Conservation (phyloP, 2,888 invertebrate genomes). For the Masnerella sp. region DNA sequence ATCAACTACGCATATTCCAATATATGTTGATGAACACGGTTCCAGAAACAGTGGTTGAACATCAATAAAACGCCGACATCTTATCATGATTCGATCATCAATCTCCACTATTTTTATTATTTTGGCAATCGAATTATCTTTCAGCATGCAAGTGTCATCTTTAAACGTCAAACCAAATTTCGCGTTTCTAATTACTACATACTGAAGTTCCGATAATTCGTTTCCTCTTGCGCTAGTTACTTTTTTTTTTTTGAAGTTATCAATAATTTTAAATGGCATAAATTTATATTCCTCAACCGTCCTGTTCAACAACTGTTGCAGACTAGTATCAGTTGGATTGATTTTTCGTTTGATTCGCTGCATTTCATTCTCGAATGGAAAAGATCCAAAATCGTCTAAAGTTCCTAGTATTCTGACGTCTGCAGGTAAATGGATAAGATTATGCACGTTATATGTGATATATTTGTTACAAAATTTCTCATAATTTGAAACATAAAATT, state of each 20-base stretch:
- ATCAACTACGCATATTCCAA: constrained; percentile 19
- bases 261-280: constrained; percentile 1
- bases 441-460: too few relatives aligned
- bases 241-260: not conserved
- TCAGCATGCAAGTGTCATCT: constrained; percentile 7
- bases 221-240: not conserved
- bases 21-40: constrained; percentile 12
- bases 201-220: not conserved
- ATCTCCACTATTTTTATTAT: constrained; percentile 4
- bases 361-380: constrained; percentile 14
- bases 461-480: too few relatives aligned
- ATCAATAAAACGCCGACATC: not conserved
- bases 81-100: not conserved
- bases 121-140: constrained; percentile 4
- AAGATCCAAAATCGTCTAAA: constrained; percentile 9
- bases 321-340: constrained; percentile 12
- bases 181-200: not conserved
- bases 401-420: constrained; percentile 10
- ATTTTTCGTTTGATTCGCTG: constrained; percentile 15
- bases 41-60: constrained; percentile 6
- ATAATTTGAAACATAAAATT: too few relatives aligned
- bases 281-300: constrained; percentile 12
- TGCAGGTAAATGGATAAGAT: not conserved
- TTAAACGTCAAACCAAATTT: too few relatives aligned
- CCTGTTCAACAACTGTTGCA: constrained; percentile 23